Percentiles rank a stretch among this genome's conserved stretches.
These are phyloP conservation scores for Drosophila baimaii DNA, from an alignment of 1,140 invertebrate species.

Conservation along the genomic window DNA sequence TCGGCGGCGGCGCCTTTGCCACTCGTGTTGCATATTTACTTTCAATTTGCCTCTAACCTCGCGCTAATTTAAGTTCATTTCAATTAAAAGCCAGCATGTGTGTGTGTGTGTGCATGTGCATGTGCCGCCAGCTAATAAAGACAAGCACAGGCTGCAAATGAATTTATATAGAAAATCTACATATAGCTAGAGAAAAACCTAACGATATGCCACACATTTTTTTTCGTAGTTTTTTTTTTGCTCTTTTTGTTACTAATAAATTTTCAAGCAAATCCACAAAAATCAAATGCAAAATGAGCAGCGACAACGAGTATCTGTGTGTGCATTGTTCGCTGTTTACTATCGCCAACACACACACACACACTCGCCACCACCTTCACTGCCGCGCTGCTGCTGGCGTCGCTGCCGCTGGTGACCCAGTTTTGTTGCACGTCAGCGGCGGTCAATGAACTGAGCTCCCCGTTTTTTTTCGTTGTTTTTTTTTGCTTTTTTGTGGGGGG, in stretches of 20 bases:
- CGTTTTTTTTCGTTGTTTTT: constrained; percentile 46
- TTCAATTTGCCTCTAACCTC: constrained; percentile 77
- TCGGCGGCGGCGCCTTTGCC: not conserved
- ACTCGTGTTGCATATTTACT: constrained; percentile 64
- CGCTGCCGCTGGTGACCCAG: constrained; percentile 70
- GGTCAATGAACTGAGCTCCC: constrained; percentile 77
- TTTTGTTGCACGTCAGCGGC: constrained; percentile 67
- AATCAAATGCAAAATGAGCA: constrained; percentile 65
- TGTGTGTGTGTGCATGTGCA: constrained; percentile 11
- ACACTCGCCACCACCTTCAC: constrained; percentile 62
- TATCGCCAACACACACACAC: constrained; percentile 53
- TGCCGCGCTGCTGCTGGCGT: constrained; percentile 36
- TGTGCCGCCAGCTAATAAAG: constrained; percentile 56
- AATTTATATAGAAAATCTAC: constrained; percentile 40
- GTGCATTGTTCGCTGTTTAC: constrained; percentile 62
- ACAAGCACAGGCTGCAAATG: constrained; percentile 28
- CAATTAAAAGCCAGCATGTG: constrained; percentile 71
- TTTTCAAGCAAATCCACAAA: constrained; percentile 28
- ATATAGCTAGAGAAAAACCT: constrained; percentile 39
- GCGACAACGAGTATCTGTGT: constrained; percentile 9
- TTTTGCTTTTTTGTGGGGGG: constrained; percentile 53
- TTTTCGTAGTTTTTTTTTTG: not conserved
- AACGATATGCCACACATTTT: constrained; percentile 19
- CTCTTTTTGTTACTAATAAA: constrained; percentile 41
- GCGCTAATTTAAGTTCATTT: constrained; percentile 82